Evolutionary conservation across 2,113 vertebrate species (phyloP).

Genomic region (Ammodytes marinus): DNA sequence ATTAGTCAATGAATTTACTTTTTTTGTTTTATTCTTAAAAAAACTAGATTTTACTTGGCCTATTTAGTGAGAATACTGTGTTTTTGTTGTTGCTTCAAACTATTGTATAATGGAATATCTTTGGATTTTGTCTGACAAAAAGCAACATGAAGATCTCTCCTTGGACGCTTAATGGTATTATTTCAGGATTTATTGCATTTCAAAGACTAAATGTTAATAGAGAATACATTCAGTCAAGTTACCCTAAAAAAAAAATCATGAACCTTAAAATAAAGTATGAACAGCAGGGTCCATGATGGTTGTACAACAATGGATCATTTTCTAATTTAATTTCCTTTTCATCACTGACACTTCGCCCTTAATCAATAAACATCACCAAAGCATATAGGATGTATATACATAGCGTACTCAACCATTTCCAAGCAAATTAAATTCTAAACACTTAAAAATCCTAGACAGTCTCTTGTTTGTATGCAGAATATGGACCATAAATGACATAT

Average conservation of each 20-base stretch:
- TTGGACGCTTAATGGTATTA: neutral
- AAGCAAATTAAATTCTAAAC: neutral
- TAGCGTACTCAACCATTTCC: neutral
- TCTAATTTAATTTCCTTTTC: neutral
- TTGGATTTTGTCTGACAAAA: neutral
- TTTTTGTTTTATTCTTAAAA: too few relatives aligned
- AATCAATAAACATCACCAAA: neutral
- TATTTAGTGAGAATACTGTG: neutral
- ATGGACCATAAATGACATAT: too few relatives aligned
- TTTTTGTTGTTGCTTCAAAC: neutral
- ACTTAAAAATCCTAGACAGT: too few relatives aligned
- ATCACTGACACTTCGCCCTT: neutral
- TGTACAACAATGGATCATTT: too few relatives aligned
- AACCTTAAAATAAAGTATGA: neutral
- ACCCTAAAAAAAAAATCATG: neutral
- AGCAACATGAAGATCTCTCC: neutral
- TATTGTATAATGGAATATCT: neutral
- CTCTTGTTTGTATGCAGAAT: neutral
- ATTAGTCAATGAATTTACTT: neutral
- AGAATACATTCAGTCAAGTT: neutral
- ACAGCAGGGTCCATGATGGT: neutral
- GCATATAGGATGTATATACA: neutral
- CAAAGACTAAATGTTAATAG: neutral
- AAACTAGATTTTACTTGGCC: too few relatives aligned
- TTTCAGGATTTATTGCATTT: neutral